phyloP scores from a whole-genome alignment of 2,888 invertebrate species.

The Poecilus cupreus region DNA sequence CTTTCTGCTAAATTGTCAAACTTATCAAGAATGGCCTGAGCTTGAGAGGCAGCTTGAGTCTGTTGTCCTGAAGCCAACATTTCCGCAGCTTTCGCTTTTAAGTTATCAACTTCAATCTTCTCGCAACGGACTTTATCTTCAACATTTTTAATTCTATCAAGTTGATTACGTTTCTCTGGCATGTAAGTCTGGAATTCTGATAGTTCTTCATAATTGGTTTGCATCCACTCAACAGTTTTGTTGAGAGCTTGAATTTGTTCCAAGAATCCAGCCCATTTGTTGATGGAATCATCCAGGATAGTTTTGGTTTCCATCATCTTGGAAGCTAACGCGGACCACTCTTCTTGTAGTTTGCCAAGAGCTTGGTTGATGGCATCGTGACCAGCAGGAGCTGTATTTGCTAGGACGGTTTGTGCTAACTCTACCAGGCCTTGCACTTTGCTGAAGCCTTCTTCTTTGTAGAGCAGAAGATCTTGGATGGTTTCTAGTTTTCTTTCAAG shows the following conservation, averaged over 20 bases:
- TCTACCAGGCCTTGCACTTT: slow-evolving; percentile 93
- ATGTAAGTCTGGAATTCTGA: slow-evolving; percentile 86
- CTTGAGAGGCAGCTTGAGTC: slow-evolving; percentile 87
- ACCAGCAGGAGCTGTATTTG: slow-evolving; percentile 92
- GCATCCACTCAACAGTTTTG: slow-evolving; percentile 87
- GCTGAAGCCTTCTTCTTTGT: slow-evolving; percentile 94
- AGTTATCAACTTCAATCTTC: slow-evolving; percentile 90
- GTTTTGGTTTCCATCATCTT: slow-evolving; percentile 94
- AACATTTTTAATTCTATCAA: slow-evolving; percentile 88
- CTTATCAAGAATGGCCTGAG: slow-evolving; percentile 88
- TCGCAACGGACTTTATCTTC: slow-evolving; percentile 93
- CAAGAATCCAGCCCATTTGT: slow-evolving; percentile 92
- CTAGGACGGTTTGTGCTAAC: slow-evolving; percentile 90
- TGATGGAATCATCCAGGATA: slow-evolving; percentile 89
- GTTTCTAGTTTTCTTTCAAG: slow-evolving; percentile 88
- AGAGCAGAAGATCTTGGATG: slow-evolving; percentile 89
- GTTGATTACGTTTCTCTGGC: slow-evolving; percentile 89
- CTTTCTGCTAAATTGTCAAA: slow-evolving; percentile 87
- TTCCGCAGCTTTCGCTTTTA: slow-evolving; percentile 89
- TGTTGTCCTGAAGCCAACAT: slow-evolving; percentile 91
- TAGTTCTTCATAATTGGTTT: slow-evolving; percentile 83
- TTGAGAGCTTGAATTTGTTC: slow-evolving; percentile 91
- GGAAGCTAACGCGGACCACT: slow-evolving; percentile 91
- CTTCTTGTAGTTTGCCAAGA: slow-evolving; percentile 88
- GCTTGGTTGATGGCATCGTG: slow-evolving; percentile 91